Evolutionary conservation across 1,140 invertebrate genomes (phyloP), one percentile per base, ranked within the genome.

Genomic region (Chlorops oryzae): DNA sequence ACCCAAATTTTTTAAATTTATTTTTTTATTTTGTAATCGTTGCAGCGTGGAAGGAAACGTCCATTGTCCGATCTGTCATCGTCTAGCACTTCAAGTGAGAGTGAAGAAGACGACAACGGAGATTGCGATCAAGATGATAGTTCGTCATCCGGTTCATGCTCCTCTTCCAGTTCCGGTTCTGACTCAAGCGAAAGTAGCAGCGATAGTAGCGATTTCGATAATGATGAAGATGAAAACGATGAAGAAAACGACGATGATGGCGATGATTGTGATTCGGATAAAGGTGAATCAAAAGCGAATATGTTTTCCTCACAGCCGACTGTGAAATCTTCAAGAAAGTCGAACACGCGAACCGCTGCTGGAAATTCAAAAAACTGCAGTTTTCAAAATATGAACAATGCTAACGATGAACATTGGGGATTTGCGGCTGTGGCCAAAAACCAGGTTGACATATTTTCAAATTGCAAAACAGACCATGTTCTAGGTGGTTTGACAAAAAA

Each of bases 341-440:
- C 38, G 10, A 24, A 53, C 25, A 13, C 32, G 3, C 40, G 34
- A 25, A 51, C n/a, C n/a, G n/a, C n/a, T n/a, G n/a, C n/a, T n/a
- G n/a, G n/a, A n/a, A n/a, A 21, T 25, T 4, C 28, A 25, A 22
- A 27, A 47, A 35, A 35, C 9, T 4, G 17, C 18, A 34, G 44
- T 17, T 22, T 10, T 32, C 15, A 47, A 47, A n/a, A 22, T 47
- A 5, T 38, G n/a, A n/a, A n/a, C n/a, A n/a, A n/a, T n/a, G n/a
- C n/a, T n/a, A n/a, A 80, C 43, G 78, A 84, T 24, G 77, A 78
- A 50, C 80, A 81, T 12, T 89, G 87, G 87, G 87, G 86, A 0
- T 89, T 89, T 70, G 86, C 87, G 2, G 87, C 86, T 17, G 77
- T 80, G 47, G 77, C 78, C 25, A 77, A 77, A 55, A 78, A 80